These are phyloP conservation scores for Gortyna flavago DNA, from an alignment of 2,888 invertebrate genomes.

Conservation along the genomic window DNA sequence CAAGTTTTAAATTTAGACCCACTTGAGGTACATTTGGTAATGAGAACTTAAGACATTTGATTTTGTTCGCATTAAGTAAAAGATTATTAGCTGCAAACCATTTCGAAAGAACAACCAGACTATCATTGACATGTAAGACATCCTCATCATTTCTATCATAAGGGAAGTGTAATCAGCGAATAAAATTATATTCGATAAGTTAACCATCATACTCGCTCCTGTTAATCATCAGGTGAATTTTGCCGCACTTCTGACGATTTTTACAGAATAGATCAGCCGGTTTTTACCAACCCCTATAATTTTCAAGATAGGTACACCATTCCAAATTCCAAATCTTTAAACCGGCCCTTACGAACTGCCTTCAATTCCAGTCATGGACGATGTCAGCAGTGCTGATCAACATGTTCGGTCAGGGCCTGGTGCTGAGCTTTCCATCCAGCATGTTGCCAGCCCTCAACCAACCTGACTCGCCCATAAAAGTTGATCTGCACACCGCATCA, in stretches of 20 bases:
- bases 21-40: too few species aligned
- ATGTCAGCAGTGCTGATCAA: constrained; percentile 71
- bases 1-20: too few species aligned
- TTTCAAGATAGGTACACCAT: neutral
- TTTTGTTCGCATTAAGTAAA: too few species aligned
- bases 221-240: too few species aligned
- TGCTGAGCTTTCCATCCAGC: constrained; percentile 88
- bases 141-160: too few species aligned
- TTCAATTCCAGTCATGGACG: constrained; percentile 50
- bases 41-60: too few species aligned
- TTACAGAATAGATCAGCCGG: neutral
- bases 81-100: too few species aligned
- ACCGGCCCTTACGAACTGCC: neutral
- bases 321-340: neutral
- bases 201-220: too few species aligned
- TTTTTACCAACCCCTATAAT: neutral
- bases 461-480: constrained; percentile 76
- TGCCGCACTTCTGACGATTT: neutral
- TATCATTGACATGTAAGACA: too few species aligned
- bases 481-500: constrained; percentile 83
- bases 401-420: constrained; percentile 73
- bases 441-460: constrained; percentile 87
- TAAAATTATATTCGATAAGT: too few species aligned
- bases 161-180: too few species aligned
- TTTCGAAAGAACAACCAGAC: too few species aligned